Conservation (phyloP, 2,113 vertebrate species). For the Carlito syrichta region DNA sequence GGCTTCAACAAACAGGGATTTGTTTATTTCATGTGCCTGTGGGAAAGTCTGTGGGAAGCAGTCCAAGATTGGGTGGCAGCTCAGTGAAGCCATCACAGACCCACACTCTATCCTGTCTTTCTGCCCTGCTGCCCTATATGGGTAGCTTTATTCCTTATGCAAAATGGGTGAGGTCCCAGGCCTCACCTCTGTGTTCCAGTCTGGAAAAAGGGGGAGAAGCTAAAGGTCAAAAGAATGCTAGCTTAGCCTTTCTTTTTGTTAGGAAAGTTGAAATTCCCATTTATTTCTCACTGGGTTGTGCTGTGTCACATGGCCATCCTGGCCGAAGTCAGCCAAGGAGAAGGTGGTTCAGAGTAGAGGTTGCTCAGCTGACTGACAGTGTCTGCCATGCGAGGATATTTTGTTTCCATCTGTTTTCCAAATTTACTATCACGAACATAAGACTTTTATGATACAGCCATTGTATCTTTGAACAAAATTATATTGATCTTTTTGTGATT, state of each 20-base stretch:
- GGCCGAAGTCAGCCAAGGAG: fast-evolving
- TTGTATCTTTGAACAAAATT: background rate
- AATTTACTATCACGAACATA: too few relatives aligned
- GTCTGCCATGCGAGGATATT: fast-evolving
- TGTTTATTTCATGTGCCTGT: fast-evolving
- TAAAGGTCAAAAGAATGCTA: fast-evolving
- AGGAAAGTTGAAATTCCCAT: background rate
- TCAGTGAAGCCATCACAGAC: fast-evolving
- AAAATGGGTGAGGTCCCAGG: background rate
- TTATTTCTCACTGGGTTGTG: background rate
- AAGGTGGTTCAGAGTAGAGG: background rate
- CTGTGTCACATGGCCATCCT: fast-evolving
- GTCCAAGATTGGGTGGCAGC: too few relatives aligned
- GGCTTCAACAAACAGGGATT: background rate
- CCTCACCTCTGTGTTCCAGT: background rate
- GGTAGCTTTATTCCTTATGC: fast-evolving
- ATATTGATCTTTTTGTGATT: background rate
- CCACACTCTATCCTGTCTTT: fast-evolving
- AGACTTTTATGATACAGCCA: too few relatives aligned
- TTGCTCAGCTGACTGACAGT: fast-evolving
- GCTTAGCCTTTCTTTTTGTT: background rate
- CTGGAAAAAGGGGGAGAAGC: background rate
- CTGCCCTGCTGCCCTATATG: fast-evolving
- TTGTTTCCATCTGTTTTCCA: background rate
- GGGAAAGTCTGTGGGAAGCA: background rate